Base-by-base conservation (phyloP, 1,140 invertebrate genomes). In the Cylas formicarius region DNA sequence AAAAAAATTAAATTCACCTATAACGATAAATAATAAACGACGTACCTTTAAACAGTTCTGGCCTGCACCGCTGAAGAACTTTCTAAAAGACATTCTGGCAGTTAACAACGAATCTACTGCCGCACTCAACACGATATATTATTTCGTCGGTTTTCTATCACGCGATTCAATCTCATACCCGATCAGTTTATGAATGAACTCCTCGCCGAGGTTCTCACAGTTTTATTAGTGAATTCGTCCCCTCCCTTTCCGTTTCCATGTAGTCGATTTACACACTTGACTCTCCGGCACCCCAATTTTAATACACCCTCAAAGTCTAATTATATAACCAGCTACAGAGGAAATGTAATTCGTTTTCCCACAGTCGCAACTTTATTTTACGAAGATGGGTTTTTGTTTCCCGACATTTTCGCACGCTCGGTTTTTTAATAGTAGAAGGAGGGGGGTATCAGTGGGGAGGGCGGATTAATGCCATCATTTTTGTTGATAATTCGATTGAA, bases 11-110 rank as follows among this genome's bases (percentile, higher is more conserved):
- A 44, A 16, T 14, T 34, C 4, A 6, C 14, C 17, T 20, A 14
- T 23, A 6, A 14, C 17, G 21, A 14, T 14, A 18, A n/a, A 9
- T 36, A 5, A 8, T 36, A 6, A 36, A 8, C 9, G 5, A 56
- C 52, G 53, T 42, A 59, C 57, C 45, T 59, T 55, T 22, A 59
- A 39, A 23, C 57, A 59, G 31, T 55, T 56, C 32, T 54, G 47
- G 14, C 55, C 53, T 9, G 52, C 51, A 43, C 42, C 46, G 6
- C 22, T 28, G 28, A 57, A 57, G 23, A 57, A 52, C 37, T 53
- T 57, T 40, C 31, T 56, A 24, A 57, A 47, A 2, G 55, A 52
- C 57, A 59, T 59, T 14, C 23, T 50, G 23, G 11, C 10, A 14
- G 17, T 36, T 13, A 16, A 21, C 11, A 11, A 19, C 24, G 13